A percentile compares a stretch with the other conserved stretches of the same genome.
Conservation (phyloP, 2,113 vertebrate genomes). For the Atherinomorus stipes region DNA sequence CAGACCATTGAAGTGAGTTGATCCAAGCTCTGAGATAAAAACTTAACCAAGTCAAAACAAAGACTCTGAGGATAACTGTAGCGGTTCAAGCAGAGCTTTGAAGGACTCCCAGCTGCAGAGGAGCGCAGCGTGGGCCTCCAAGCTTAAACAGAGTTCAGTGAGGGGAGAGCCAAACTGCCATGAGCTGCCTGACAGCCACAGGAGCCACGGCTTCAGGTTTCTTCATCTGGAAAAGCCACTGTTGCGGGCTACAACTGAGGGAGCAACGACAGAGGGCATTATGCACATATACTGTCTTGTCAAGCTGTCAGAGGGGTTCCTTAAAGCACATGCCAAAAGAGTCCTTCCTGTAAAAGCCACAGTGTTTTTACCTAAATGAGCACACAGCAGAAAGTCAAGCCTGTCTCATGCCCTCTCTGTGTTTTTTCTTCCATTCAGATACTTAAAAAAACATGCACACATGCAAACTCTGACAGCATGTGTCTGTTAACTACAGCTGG, state of each 20-base stretch:
- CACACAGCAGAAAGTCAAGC: slow-evolving; percentile 16
- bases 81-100: slow-evolving; percentile 52
- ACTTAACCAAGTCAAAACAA: slow-evolving; percentile 64
- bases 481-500: slow-evolving; percentile 39
- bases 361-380: slow-evolving; percentile 29
- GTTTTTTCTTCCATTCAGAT: slow-evolving; percentile 5
- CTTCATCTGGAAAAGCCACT: slow-evolving; percentile 74
- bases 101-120: slow-evolving; percentile 58
- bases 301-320: slow-evolving; percentile 47
- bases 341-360: slow-evolving; percentile 21
- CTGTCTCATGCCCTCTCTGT: background rate
- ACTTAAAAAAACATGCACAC: background rate
- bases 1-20: slow-evolving; percentile 42
- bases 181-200: slow-evolving; percentile 65
- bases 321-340: slow-evolving; percentile 27
- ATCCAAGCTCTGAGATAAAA: slow-evolving; percentile 64
- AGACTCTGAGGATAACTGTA: slow-evolving; percentile 49
- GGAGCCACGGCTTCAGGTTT: slow-evolving; percentile 68
- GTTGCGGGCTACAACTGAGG: slow-evolving; percentile 39
- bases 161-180: slow-evolving; percentile 54
- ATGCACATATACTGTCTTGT: slow-evolving; percentile 64
- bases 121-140: slow-evolving; percentile 18
- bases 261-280: slow-evolving; percentile 21
- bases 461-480: slow-evolving; percentile 17
- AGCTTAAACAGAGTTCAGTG: slow-evolving; percentile 56